Evolutionary conservation across 2,797 vertebrate genomes (phyloP).

Genomic region (Avahi laniger): DNA sequence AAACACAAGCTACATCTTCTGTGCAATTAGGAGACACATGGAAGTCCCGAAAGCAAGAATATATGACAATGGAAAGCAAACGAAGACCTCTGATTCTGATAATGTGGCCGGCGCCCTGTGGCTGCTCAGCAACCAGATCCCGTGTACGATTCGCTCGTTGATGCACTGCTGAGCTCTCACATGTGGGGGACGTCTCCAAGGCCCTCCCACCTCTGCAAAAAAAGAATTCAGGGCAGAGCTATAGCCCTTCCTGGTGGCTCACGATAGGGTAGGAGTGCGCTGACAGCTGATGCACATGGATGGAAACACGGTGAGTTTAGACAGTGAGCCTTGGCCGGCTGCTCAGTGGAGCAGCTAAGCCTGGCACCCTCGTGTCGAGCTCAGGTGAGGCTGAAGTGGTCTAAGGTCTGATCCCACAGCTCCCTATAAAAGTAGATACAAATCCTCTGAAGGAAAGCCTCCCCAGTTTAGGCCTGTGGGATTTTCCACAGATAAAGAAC

Average conservation of each 20-base stretch:
- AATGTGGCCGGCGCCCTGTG: background rate
- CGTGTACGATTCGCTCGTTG: fast-evolving
- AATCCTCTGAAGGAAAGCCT: background rate
- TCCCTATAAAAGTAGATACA: background rate
- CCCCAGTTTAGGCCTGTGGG: no score
- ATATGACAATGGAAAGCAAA: background rate
- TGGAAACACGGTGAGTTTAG: background rate
- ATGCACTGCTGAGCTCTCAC: background rate
- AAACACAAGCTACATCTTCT: background rate
- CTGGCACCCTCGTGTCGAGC: no score
- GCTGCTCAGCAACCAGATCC: background rate
- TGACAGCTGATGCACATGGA: no score
- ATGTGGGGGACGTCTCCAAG: background rate
- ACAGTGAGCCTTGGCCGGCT: background rate
- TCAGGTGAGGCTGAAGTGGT: background rate
- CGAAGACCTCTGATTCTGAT: background rate
- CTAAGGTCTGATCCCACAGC: background rate
- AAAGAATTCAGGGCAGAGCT: background rate
- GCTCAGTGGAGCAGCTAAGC: background rate
- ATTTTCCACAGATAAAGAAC: background rate
- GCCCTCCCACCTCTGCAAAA: no score
- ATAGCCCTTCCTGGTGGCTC: background rate
- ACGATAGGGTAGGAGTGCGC: no score
- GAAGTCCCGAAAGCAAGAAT: background rate
- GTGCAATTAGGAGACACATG: background rate